These are phyloP conservation scores for Rhynchotus rufescens DNA, from an alignment of 2,797 vertebrate species.

Conservation along the genomic window DNA sequence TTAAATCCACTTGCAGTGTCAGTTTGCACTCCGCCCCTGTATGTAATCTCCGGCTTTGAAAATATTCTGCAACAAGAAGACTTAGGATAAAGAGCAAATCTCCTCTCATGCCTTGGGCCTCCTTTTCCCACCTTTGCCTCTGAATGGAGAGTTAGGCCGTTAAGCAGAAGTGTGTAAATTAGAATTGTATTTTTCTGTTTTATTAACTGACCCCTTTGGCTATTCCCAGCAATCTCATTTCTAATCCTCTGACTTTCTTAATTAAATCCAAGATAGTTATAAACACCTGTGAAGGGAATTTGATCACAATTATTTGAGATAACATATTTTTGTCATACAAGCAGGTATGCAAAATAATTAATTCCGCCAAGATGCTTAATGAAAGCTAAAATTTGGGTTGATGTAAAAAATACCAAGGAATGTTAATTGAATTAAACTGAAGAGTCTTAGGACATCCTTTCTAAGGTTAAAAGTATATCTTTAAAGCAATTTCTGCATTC, in stretches of 20 bases:
- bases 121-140: neutral
- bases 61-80: neutral
- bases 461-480: neutral
- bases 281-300: neutral
- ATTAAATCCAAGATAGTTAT: neutral
- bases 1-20: neutral
- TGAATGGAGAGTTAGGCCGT: neutral
- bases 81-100: neutral
- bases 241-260: neutral
- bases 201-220: neutral
- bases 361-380: neutral
- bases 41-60: neutral
- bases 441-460: neutral
- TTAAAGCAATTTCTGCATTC: neutral
- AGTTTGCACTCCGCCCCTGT: neutral
- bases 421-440: neutral
- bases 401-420: neutral
- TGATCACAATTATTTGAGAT: conserved; percentile 31
- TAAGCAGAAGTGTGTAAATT: neutral
- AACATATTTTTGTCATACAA: conserved; percentile 23
- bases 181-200: neutral
- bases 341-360: conserved; percentile 27
- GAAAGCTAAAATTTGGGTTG: neutral
- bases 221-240: neutral
- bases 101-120: neutral